phyloP scores from a whole-genome alignment of 2,888 invertebrate genomes.

The Helicoverpa assulta region DNA sequence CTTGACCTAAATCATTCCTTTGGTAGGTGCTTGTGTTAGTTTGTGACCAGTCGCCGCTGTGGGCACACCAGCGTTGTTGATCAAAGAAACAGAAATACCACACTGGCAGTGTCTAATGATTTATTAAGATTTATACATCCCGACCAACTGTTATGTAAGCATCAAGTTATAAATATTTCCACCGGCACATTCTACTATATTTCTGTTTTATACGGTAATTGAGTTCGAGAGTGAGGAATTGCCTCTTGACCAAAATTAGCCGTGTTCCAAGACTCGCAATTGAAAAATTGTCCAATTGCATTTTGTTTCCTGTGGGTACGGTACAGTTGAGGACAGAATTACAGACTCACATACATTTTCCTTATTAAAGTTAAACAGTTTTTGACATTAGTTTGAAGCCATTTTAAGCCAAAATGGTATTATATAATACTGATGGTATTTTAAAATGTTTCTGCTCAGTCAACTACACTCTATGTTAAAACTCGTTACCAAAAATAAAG shows the following conservation, averaged over 20 bases:
- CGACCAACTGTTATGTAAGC: conserved; percentile 53
- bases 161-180: conserved; percentile 54
- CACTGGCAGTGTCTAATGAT: conserved; percentile 49
- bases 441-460: not conserved
- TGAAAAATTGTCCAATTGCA: conserved; percentile 89
- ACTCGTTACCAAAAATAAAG: not conserved
- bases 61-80: conserved; percentile 41
- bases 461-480: too few relatives aligned
- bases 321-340: conserved; percentile 72
- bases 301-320: conserved; percentile 82
- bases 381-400: not conserved
- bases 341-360: conserved; percentile 31
- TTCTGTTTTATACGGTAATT: conserved; percentile 65
- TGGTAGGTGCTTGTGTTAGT: conserved; percentile 26
- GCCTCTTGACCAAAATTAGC: conserved; percentile 81
- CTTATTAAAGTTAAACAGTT: not conserved
- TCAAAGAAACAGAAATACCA: conserved; percentile 59
- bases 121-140: conserved; percentile 63
- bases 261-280: conserved; percentile 80
- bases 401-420: not conserved
- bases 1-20: conserved; percentile 54
- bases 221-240: conserved; percentile 73
- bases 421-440: not conserved
- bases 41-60: conserved; percentile 25
- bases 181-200: conserved; percentile 58